Conservation (phyloP, 2,888 invertebrate genomes). For the Crematogaster levior region DNA sequence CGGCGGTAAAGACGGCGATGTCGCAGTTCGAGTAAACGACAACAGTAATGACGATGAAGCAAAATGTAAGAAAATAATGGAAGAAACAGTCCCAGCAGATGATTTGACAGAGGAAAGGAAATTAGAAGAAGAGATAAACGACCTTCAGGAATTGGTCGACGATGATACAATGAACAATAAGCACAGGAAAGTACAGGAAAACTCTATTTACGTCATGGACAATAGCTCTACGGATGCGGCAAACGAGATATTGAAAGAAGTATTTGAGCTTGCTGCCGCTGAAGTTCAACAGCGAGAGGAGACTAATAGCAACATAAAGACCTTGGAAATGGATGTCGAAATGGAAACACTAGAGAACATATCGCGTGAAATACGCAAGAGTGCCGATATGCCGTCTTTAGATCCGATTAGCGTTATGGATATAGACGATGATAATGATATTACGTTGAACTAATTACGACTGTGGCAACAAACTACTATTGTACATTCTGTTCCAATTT, state of each 20-base stretch:
- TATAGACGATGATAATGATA: conserved; percentile 3
- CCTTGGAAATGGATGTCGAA: conserved; percentile 5
- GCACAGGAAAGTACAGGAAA: background rate
- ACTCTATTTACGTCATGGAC: background rate
- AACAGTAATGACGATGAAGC: conserved; percentile 10
- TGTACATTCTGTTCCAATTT: conserved; percentile 8
- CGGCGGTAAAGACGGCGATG: conserved; percentile 23
- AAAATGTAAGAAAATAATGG: conserved; percentile 9
- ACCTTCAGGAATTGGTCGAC: background rate
- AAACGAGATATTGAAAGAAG: conserved; percentile 62
- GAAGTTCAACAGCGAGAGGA: conserved; percentile 69
- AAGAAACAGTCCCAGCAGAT: conserved; percentile 13
- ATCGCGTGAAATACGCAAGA: conserved; percentile 75
- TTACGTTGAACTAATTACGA: conserved; percentile 17
- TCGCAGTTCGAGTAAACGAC: background rate
- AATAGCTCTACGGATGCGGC: conserved; percentile 42
- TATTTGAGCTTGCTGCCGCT: conserved; percentile 72
- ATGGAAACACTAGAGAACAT: conserved; percentile 75
- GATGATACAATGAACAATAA: background rate
- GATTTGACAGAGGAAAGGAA: background rate
- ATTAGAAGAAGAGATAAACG: conserved; percentile 19
- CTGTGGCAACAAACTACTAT: background rate
- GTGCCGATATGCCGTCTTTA: conserved; percentile 74
- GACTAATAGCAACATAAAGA: conserved; percentile 38
- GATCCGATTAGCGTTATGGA: conserved; percentile 68